Conservation (phyloP, 2,113 vertebrate genomes). For the Misgurnus anguillicaudatus region DNA sequence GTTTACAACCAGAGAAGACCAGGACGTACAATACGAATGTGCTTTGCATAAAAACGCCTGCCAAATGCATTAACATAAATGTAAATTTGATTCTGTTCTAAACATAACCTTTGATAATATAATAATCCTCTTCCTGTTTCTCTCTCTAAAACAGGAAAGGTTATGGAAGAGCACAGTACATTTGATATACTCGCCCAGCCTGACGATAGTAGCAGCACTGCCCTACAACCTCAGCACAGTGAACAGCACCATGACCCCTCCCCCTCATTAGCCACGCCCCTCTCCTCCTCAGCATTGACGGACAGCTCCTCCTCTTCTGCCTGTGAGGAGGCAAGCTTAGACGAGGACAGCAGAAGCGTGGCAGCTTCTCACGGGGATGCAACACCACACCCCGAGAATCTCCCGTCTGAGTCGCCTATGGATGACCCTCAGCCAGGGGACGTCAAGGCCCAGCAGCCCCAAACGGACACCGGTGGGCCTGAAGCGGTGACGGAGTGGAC, state of each 20-base stretch:
- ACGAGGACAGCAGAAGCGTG: conserved; percentile 20
- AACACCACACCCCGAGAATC: background rate
- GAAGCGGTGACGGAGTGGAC: conserved; percentile 25
- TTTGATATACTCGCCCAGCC: conserved; percentile 3
- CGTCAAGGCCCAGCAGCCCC: background rate
- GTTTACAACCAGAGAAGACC: too few relatives aligned
- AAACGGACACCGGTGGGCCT: conserved; percentile 34
- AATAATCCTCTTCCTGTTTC: background rate
- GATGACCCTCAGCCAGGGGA: background rate
- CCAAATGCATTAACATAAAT: too few relatives aligned
- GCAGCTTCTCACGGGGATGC: conserved; percentile 16
- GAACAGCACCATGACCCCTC: conserved; percentile 30
- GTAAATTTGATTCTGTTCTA: too few relatives aligned
- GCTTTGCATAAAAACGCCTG: too few relatives aligned
- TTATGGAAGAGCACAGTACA: conserved; percentile 55
- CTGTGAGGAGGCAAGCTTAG: conserved; percentile 40
- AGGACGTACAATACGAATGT: too few relatives aligned
- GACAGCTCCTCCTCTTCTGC: conserved; percentile 54
- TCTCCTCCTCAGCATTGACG: conserved; percentile 46
- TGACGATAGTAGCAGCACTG: conserved; percentile 2
- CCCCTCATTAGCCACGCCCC: conserved; percentile 21
- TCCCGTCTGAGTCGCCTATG: background rate
- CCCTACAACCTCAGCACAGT: conserved; percentile 41
- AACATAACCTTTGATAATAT: background rate
- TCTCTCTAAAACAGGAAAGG: conserved; percentile 22